Percentiles rank a stretch among this genome's conserved stretches.
phyloP scores from a whole-genome alignment of 2,888 invertebrate species.

The Byasa hedistus region DNA sequence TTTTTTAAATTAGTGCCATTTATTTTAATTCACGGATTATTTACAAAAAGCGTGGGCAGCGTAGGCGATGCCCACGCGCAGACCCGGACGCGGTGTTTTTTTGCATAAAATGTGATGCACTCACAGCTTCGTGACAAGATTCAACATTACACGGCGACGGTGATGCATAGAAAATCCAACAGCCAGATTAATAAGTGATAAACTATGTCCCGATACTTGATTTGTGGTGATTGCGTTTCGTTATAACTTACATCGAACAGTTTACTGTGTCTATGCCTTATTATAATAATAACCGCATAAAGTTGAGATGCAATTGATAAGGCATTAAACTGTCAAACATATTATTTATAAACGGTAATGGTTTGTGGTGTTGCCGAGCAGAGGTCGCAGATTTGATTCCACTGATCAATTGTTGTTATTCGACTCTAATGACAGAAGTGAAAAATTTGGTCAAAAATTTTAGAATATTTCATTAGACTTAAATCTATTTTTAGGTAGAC shows the following conservation, averaged over 20 bases:
- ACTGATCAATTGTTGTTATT: no score
- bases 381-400: no score
- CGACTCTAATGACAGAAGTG: no score
- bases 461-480: no score
- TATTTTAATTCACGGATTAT: no score
- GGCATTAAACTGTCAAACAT: no score
- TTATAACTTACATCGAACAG: background rate
- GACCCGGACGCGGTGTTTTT: constrained; percentile 40
- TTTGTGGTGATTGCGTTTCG: constrained; percentile 9
- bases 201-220: constrained; percentile 5
- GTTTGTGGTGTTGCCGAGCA: no score
- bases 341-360: no score
- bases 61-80: constrained; percentile 14
- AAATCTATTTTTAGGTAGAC: no score
- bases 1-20: background rate
- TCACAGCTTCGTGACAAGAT: constrained; percentile 31
- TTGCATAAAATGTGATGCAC: constrained; percentile 36
- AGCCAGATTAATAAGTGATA: constrained; percentile 25
- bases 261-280: background rate
- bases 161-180: constrained; percentile 27
- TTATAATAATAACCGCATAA: background rate
- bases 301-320: background rate
- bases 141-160: constrained; percentile 17
- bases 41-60: constrained; percentile 2
- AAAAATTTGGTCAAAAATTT: no score